phyloP scores from a whole-genome alignment of 1,140 invertebrate species.

The Drosophila simulans region DNA sequence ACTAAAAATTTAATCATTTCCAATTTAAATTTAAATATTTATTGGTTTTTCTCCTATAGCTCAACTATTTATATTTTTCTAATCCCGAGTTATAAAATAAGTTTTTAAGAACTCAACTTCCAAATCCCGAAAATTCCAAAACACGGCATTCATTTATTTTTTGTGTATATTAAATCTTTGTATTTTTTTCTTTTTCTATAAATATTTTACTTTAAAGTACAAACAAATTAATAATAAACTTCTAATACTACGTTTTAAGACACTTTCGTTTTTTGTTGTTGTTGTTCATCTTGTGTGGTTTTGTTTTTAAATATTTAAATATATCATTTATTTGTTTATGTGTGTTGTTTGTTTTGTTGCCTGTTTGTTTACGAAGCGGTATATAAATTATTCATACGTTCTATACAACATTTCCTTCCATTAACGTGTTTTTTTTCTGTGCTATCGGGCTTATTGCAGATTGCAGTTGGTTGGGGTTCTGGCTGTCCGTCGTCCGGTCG shows the following conservation, averaged over 20 bases:
- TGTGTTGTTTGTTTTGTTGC: constrained; percentile 53
- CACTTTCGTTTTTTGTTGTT: constrained; percentile 82
- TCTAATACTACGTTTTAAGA: constrained; percentile 83
- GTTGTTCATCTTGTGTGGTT: constrained; percentile 79
- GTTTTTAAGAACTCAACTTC: background rate
- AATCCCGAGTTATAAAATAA: background rate
- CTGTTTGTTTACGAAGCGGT: constrained; percentile 43
- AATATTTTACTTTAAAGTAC: constrained; percentile 83
- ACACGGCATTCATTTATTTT: constrained; percentile 54
- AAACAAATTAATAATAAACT: constrained; percentile 83
- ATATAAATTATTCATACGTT: constrained; percentile 68
- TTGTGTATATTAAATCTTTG: constrained; percentile 83
- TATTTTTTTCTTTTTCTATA: constrained; percentile 82
- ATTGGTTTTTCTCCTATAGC: background rate
- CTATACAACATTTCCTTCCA: constrained; percentile 57
- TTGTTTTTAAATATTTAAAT: constrained; percentile 67
- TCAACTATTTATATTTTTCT: background rate
- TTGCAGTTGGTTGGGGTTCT: constrained; percentile 46
- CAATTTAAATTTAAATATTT: background rate
- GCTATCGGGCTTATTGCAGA: constrained; percentile 44
- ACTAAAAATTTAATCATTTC: no score
- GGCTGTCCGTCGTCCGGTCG: background rate
- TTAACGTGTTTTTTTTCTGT: constrained; percentile 42
- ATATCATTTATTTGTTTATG: constrained; percentile 54
- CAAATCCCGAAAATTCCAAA: background rate